These are phyloP conservation scores for Lordiphosa clarofinis DNA, from an alignment of 1,140 invertebrate species.

Conservation along the genomic window DNA sequence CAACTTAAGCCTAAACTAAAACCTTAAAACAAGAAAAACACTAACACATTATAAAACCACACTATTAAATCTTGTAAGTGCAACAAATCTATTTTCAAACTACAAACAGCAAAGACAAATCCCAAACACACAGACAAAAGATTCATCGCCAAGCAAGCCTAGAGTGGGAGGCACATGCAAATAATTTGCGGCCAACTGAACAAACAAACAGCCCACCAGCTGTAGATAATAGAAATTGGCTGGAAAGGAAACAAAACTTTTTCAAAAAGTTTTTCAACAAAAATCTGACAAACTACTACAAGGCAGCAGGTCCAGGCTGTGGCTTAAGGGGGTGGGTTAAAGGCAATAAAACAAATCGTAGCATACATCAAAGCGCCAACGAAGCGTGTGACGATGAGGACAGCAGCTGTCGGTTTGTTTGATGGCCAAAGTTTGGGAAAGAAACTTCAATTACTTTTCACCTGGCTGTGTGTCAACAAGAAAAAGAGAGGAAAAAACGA, in stretches of 20 bases:
- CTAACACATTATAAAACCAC: constrained; percentile 40
- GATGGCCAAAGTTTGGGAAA: constrained; percentile 62
- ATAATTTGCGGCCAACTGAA: constrained; percentile 66
- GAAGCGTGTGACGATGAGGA: constrained; percentile 43
- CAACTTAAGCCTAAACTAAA: neutral
- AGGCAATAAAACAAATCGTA: constrained; percentile 47
- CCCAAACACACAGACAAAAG: constrained; percentile 31
- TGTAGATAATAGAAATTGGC: constrained; percentile 34
- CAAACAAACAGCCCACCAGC: constrained; percentile 48
- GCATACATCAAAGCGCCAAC: constrained; percentile 68
- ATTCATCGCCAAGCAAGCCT: constrained; percentile 52
- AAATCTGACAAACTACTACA: constrained; percentile 30
- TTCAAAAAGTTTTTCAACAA: constrained; percentile 38
- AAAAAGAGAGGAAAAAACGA: constrained; percentile 21
- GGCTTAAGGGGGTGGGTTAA: neutral
- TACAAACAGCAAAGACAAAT: constrained; percentile 34
- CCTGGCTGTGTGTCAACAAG: constrained; percentile 36
- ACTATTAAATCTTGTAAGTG: constrained; percentile 50
- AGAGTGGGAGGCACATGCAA: constrained; percentile 37
- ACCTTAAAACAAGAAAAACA: constrained; percentile 24
- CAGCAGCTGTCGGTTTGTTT: constrained; percentile 62
- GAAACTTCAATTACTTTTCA: constrained; percentile 72
- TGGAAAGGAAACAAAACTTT: constrained; percentile 25
- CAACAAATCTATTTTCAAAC: constrained; percentile 53
- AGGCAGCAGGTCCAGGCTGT: neutral